Percentiles rank a stretch among this genome's conserved stretches.
These are phyloP conservation scores for Colistium nudipinnis DNA, from an alignment of 2,113 vertebrate genomes.

Conservation along the genomic window DNA sequence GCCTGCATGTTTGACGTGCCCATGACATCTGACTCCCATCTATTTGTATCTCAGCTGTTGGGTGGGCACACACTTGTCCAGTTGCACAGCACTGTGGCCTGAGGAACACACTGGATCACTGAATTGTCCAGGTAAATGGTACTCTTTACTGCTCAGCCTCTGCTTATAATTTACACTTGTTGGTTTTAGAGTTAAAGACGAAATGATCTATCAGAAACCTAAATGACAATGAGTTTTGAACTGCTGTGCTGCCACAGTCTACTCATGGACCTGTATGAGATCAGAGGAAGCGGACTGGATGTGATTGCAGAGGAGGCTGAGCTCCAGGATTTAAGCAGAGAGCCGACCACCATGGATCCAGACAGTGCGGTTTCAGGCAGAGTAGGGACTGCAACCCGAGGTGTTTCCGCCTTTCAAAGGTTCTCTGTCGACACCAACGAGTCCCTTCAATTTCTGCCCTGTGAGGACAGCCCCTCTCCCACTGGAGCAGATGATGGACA, in stretches of 20 bases:
- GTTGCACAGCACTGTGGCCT: constrained; percentile 45
- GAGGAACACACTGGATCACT: constrained; percentile 42
- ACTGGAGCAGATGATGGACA: constrained; percentile 43
- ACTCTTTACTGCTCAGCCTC: background rate
- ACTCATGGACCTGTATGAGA: constrained; percentile 85
- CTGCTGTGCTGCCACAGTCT: constrained; percentile 16
- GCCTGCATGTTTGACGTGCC: constrained; percentile 22
- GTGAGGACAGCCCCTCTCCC: constrained; percentile 54
- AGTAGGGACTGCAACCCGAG: constrained; percentile 2
- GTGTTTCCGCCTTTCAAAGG: constrained; percentile 58
- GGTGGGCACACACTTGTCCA: constrained; percentile 53
- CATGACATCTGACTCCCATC: constrained; percentile 65
- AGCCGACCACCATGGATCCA: constrained; percentile 60
- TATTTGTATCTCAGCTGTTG: constrained; percentile 85
- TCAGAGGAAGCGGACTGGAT: constrained; percentile 79
- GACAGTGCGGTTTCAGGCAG: constrained; percentile 33
- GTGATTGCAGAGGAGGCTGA: constrained; percentile 82
- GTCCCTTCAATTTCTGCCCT: constrained; percentile 69
- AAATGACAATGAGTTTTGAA: background rate
- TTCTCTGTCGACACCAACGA: constrained; percentile 73
- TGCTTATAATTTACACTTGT: background rate
- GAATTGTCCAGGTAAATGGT: constrained; percentile 64
- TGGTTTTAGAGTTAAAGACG: background rate
- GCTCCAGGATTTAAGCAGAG: constrained; percentile 70
- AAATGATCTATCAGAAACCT: background rate